phyloP scores from a whole-genome alignment of 2,888 invertebrate species.

The Phyto melanocephala region DNA sequence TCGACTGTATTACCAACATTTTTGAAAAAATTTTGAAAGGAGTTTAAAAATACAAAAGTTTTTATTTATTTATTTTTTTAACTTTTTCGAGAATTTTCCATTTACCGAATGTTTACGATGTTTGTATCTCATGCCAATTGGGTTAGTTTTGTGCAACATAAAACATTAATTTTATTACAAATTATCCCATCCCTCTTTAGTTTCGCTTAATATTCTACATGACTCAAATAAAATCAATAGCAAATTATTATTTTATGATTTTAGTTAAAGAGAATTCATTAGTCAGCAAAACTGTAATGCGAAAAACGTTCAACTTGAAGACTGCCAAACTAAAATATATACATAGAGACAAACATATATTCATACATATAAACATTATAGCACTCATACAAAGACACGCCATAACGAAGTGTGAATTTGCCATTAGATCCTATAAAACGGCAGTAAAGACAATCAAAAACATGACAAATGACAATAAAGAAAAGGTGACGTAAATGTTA shows the following conservation, averaged over 20 bases:
- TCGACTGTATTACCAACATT: no score
- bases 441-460: conserved; percentile 13
- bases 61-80: no score
- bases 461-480: conserved; percentile 49
- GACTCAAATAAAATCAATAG: conserved; percentile 27
- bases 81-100: no score
- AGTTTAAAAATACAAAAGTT: no score
- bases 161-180: not conserved
- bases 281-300: conserved; percentile 21
- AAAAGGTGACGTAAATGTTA: conserved; percentile 13
- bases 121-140: no score
- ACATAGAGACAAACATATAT: not conserved
- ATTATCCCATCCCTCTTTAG: not conserved
- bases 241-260: conserved; percentile 39
- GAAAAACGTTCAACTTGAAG: not conserved
- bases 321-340: no score
- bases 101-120: no score
- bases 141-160: not conserved
- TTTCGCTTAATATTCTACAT: conserved; percentile 22
- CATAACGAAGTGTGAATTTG: conserved; percentile 39
- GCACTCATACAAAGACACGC: not conserved
- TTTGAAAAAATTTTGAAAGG: no score
- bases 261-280: conserved; percentile 12
- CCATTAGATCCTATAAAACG: conserved; percentile 20
- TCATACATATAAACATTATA: no score